Evolutionary conservation across 2,797 vertebrate genomes (phyloP).

Genomic region (Mallotus villosus): DNA sequence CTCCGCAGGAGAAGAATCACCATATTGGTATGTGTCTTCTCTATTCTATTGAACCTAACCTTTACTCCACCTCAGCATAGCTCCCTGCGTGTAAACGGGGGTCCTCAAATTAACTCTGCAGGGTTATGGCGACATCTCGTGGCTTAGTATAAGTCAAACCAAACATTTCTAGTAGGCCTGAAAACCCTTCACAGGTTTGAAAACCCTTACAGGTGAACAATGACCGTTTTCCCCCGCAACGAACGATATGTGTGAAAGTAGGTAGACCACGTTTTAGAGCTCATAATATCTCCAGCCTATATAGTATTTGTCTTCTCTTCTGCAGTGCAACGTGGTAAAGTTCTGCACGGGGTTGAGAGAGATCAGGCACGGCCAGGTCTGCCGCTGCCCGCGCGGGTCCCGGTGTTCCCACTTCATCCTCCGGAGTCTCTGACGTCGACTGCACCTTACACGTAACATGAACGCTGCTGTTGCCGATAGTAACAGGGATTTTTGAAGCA

Average conservation of each 20-base stretch:
- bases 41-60: not conserved
- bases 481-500: too few relatives aligned
- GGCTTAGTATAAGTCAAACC: constrained; percentile 1
- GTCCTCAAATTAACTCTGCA: not conserved
- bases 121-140: constrained; percentile 22
- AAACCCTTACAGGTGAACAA: too few relatives aligned
- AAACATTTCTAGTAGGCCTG: too few relatives aligned
- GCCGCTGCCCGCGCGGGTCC: constrained; percentile 63
- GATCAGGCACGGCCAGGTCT: constrained; percentile 63
- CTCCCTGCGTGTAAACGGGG: too few relatives aligned
- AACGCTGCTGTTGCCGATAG: too few relatives aligned
- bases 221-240: too few relatives aligned
- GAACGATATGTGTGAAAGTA: too few relatives aligned
- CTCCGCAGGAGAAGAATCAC: constrained; percentile 70
- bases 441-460: not conserved
- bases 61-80: too few relatives aligned
- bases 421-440: constrained; percentile 34
- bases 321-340: constrained; percentile 69
- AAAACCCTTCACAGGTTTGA: not conserved
- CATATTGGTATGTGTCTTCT: constrained; percentile 58
- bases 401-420: constrained; percentile 68
- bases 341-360: constrained; percentile 55
- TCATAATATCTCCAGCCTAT: too few relatives aligned
- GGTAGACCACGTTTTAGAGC: too few relatives aligned
- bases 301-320: not conserved